Conservation (phyloP, 2,797 vertebrate species). For the Eospalax fontanierii region DNA sequence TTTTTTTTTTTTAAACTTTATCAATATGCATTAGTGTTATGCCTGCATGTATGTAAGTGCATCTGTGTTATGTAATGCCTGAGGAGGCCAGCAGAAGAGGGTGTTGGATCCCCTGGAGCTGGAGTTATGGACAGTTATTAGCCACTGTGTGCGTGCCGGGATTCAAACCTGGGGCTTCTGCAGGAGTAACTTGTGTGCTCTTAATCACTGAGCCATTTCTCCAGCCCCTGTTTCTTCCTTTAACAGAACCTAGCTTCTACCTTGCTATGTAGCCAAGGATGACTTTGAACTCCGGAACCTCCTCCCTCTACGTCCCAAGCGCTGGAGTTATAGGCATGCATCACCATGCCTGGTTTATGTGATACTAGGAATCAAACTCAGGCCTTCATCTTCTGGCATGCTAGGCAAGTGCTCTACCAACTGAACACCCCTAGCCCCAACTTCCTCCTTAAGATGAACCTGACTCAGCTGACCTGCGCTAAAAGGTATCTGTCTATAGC, state of each 20-base stretch:
- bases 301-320: background rate
- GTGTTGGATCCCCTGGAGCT: too few relatives aligned
- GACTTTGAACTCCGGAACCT: background rate
- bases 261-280: background rate
- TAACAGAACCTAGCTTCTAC: background rate
- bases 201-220: too few relatives aligned
- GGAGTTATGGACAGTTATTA: too few relatives aligned
- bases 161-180: too few relatives aligned
- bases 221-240: background rate
- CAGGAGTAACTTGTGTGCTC: too few relatives aligned
- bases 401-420: background rate
- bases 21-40: too few relatives aligned
- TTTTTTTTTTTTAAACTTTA: background rate
- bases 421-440: background rate
- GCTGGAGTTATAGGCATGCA: too few relatives aligned
- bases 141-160: too few relatives aligned
- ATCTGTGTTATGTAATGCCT: too few relatives aligned
- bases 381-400: background rate
- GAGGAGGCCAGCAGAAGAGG: too few relatives aligned
- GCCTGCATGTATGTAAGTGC: too few relatives aligned
- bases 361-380: background rate
- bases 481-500: background rate
- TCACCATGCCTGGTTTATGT: background rate
- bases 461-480: background rate
- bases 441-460: background rate